A percentile compares a stretch with the other conserved stretches of the same genome.
These are phyloP conservation scores for Chymomyza costata DNA, from an alignment of 1,140 invertebrate genomes.

Conservation along the genomic window DNA sequence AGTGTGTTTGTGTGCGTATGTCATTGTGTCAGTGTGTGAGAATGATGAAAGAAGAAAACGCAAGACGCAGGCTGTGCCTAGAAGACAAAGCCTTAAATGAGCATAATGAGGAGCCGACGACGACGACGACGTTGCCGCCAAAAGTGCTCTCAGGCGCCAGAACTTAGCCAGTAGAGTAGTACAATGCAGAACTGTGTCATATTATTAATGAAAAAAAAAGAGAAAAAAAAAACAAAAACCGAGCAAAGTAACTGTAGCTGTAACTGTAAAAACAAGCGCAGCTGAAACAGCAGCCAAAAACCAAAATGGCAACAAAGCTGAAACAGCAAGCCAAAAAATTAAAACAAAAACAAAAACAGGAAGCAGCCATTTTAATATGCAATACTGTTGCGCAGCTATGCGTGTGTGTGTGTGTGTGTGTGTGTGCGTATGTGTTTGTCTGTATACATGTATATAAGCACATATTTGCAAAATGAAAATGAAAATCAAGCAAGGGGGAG, in stretches of 20 bases:
- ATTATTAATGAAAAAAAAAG: constrained; percentile 73
- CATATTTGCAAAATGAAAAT: constrained; percentile 50
- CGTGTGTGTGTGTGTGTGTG: constrained; percentile 10
- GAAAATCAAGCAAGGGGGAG: constrained; percentile 48
- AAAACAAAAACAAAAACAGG: constrained; percentile 52
- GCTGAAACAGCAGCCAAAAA: too few species aligned
- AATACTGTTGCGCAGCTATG: constrained; percentile 37
- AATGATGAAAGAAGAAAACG: constrained; percentile 61
- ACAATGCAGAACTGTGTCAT: constrained; percentile 71
- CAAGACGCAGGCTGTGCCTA: constrained; percentile 36
- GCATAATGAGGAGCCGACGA: constrained; percentile 68
- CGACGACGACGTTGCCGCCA: constrained; percentile 51
- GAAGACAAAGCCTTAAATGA: constrained; percentile 67
- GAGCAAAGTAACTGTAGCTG: too few species aligned
- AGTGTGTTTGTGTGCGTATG: constrained; percentile 19
- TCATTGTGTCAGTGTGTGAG: constrained; percentile 38
- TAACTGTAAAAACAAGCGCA: too few species aligned
- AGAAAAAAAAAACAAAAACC: too few species aligned
- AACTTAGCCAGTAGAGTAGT: constrained; percentile 53
- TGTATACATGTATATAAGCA: constrained; percentile 11
- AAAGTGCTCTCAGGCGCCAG: constrained; percentile 63
- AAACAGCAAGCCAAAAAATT: constrained; percentile 20
- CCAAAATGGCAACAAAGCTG: constrained; percentile 11
- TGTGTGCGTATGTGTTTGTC: constrained; percentile 10
- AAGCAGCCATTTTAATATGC: constrained; percentile 56